Percentiles rank a stretch among this genome's conserved stretches.
These are phyloP conservation scores for Ceratothoa steindachneri DNA, from an alignment of 2,888 invertebrate genomes.

Conservation along the genomic window DNA sequence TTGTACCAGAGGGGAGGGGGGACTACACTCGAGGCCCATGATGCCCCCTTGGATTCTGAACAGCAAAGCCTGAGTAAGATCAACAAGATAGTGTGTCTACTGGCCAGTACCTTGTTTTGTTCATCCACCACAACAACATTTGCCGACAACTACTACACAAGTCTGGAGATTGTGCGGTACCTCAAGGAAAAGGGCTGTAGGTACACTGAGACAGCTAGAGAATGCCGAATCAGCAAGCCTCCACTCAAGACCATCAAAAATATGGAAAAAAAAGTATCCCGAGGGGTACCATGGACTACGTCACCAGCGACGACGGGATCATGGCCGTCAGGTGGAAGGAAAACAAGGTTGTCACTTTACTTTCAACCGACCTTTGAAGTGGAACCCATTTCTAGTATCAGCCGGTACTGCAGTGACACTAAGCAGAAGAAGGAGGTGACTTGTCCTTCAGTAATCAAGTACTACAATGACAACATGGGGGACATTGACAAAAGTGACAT, in stretches of 20 bases:
- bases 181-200: background rate
- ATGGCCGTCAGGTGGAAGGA: slow-evolving; percentile 23
- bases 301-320: slow-evolving; percentile 16
- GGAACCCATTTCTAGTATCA: background rate
- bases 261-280: slow-evolving; percentile 15
- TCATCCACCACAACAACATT: background rate
- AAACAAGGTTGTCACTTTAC: slow-evolving; percentile 26
- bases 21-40: slow-evolving; percentile 11
- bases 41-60: slow-evolving; percentile 7
- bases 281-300: slow-evolving; percentile 20
- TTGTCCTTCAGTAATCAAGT: background rate
- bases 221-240: slow-evolving; percentile 14
- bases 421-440: background rate
- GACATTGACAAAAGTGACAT: slow-evolving; percentile 16
- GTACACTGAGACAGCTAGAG: slow-evolving; percentile 21
- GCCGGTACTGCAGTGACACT: background rate
- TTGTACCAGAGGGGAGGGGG: slow-evolving; percentile 14
- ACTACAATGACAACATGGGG: background rate
- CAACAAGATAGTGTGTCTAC: slow-evolving; percentile 15
- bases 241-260: slow-evolving; percentile 21
- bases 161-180: slow-evolving; percentile 23
- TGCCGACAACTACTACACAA: slow-evolving; percentile 22
- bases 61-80: background rate
- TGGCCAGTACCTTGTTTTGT: slow-evolving; percentile 19
- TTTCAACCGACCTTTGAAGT: slow-evolving; percentile 19